A percentile compares a stretch with the other conserved stretches of the same genome.
phyloP scores from a whole-genome alignment of 1,140 invertebrate species.

The Drosophila biarmipes region DNA sequence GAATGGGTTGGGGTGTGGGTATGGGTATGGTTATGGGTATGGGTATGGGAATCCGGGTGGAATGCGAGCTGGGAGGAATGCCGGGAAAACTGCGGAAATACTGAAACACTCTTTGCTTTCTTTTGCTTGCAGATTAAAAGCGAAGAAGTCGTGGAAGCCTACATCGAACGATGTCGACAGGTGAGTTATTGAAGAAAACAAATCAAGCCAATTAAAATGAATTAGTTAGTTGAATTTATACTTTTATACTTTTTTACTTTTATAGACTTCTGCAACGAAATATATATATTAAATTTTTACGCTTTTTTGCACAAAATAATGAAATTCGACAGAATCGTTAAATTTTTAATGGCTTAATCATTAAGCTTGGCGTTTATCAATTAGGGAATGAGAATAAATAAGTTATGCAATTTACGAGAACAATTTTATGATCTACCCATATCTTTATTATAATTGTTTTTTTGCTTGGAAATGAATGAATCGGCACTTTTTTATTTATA shows the following conservation, averaged over 20 bases:
- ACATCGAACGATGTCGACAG: conserved; percentile 87
- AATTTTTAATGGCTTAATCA: not conserved
- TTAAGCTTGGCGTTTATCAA: not conserved
- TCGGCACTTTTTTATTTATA: too few species aligned
- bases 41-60: conserved; percentile 27
- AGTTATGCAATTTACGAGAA: not conserved
- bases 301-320: not conserved
- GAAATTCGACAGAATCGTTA: not conserved
- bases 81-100: conserved; percentile 35
- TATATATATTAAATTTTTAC: too few species aligned
- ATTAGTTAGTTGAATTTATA: not conserved
- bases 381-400: not conserved
- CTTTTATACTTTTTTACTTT: not conserved
- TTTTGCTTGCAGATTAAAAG: conserved; percentile 85
- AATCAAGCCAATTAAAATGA: not conserved
- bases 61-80: conserved; percentile 17
- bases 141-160: conserved; percentile 87
- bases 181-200: conserved; percentile 16
- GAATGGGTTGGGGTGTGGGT: conserved; percentile 7
- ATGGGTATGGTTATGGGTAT: conserved; percentile 14
- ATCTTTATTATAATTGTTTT: too few species aligned
- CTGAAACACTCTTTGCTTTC: conserved; percentile 23
- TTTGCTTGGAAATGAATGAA: too few species aligned
- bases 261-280: not conserved
- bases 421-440: too few species aligned